These are phyloP conservation scores for Eclectus roratus DNA, from an alignment of 2,113 vertebrate genomes.

Conservation along the genomic window DNA sequence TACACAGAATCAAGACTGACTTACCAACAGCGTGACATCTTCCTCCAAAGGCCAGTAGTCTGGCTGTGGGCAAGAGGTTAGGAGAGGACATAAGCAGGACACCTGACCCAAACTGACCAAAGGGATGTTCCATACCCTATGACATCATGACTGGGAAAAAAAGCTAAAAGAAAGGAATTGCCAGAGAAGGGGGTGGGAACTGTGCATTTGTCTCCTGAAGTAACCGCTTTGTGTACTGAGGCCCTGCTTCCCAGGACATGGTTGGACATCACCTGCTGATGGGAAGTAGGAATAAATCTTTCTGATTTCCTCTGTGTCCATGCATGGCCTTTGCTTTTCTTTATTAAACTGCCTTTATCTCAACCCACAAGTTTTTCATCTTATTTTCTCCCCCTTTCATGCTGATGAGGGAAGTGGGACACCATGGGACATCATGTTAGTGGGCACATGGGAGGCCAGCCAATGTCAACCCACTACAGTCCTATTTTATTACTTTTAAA, in stretches of 20 bases:
- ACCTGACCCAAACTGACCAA: not conserved
- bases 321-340: not conserved
- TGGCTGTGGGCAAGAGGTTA: not conserved
- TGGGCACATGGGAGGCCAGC: not conserved
- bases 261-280: not conserved
- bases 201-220: not conserved
- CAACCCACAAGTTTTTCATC: fast-evolving
- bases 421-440: not conserved
- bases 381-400: not conserved
- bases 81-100: not conserved
- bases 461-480: not conserved
- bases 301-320: not conserved
- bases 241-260: not conserved
- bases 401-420: not conserved
- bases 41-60: not conserved
- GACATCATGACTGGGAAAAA: not conserved
- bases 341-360: not conserved
- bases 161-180: not conserved
- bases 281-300: not conserved
- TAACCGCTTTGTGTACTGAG: fast-evolving
- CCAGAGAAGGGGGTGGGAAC: no score
- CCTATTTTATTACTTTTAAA: not conserved
- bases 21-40: fast-evolving
- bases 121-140: not conserved
- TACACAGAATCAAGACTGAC: not conserved